These are phyloP conservation scores for Casuarius casuarius DNA, from an alignment of 2,113 vertebrate species.

Conservation along the genomic window DNA sequence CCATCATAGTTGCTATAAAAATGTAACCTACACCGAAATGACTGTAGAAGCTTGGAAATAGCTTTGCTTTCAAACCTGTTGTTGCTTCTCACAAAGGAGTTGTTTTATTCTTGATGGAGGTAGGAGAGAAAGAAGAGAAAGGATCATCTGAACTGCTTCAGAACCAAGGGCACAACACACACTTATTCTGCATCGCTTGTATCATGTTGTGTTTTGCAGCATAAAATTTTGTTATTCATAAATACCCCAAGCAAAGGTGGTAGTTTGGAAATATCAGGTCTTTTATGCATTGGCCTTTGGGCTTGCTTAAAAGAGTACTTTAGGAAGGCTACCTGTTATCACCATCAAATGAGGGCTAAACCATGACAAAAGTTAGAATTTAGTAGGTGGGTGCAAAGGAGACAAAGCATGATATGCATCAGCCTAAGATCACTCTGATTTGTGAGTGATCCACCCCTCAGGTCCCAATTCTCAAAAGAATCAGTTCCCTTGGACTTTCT, in stretches of 20 bases:
- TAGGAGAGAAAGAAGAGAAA: background rate
- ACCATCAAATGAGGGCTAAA: background rate
- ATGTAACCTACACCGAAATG: no score
- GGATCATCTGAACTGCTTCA: background rate
- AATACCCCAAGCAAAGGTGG: background rate
- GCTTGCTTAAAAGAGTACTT: background rate
- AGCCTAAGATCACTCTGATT: background rate
- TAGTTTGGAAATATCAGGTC: background rate
- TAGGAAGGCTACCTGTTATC: background rate
- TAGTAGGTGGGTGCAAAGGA: background rate
- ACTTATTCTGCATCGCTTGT: background rate
- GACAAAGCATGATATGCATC: background rate
- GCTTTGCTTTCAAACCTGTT: background rate
- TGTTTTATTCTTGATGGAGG: background rate
- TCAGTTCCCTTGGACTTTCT: background rate
- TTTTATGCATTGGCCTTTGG: background rate
- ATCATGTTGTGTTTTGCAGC: background rate
- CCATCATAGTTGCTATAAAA: fast-evolving
- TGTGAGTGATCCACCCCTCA: background rate
- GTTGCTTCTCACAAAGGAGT: background rate
- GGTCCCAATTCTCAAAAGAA: background rate
- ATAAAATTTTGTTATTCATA: background rate
- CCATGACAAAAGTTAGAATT: background rate
- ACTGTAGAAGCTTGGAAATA: background rate
- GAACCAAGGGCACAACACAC: background rate